Conservation (phyloP, 2,888 invertebrate species). For the Sisyra nigra region DNA sequence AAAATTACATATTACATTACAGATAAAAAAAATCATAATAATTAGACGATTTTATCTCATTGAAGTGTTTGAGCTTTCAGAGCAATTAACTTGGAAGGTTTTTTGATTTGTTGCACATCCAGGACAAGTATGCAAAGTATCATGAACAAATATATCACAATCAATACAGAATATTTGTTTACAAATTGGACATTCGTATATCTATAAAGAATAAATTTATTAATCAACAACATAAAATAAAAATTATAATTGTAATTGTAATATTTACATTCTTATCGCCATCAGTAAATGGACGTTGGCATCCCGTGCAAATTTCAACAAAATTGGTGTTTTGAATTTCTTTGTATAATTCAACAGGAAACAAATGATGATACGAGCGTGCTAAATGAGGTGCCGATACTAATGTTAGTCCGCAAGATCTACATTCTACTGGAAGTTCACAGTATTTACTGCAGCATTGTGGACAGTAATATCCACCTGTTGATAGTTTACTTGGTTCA, state of each 20-base stretch:
- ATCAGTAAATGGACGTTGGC: conserved; percentile 48
- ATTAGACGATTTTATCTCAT: background rate
- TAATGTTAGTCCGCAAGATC: conserved; percentile 85
- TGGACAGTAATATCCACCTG: conserved; percentile 77
- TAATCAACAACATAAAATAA: background rate
- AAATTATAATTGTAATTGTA: conserved; percentile 5
- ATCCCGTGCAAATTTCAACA: conserved; percentile 51
- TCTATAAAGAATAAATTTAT: conserved; percentile 31
- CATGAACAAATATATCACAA: conserved; percentile 90
- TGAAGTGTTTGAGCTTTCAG: background rate
- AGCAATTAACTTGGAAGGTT: conserved; percentile 24
- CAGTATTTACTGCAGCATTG: conserved; percentile 97
- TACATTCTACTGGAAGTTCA: conserved; percentile 93
- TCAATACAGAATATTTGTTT: conserved; percentile 74
- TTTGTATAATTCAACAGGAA: conserved; percentile 74
- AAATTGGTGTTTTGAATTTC: conserved; percentile 50
- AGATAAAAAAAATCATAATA: background rate
- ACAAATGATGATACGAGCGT: conserved; percentile 92
- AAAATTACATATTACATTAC: background rate
- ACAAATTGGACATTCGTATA: conserved; percentile 72
- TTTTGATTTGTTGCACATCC: conserved; percentile 69
- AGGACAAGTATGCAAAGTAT: conserved; percentile 89
- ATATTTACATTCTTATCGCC: conserved; percentile 53
- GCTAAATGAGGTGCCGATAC: conserved; percentile 97
- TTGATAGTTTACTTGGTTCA: conserved; percentile 47